Conservation (phyloP, 2,113 vertebrate species). For the Aythya baeri region DNA sequence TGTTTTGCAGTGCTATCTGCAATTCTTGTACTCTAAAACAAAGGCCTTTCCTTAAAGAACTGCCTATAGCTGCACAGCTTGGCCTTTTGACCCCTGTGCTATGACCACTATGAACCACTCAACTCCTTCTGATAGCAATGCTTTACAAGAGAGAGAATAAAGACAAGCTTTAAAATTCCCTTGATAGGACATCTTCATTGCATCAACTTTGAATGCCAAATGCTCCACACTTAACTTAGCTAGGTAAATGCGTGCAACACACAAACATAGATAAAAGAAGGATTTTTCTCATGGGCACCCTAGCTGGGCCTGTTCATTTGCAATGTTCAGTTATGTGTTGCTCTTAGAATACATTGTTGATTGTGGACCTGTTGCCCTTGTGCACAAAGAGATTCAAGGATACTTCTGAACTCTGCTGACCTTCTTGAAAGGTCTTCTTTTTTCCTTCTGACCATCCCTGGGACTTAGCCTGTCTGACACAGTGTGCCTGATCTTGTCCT, state of each 20-base stretch:
- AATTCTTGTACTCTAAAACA: not conserved
- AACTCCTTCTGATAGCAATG: not conserved
- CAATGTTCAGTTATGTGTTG: not conserved
- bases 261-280: not conserved
- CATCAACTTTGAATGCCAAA: not conserved
- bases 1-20: not conserved
- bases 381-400: fast-evolving
- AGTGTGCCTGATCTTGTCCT: not conserved
- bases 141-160: not conserved
- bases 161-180: not conserved
- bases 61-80: not conserved
- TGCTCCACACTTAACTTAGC: not conserved
- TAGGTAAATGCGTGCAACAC: not conserved
- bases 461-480: not conserved
- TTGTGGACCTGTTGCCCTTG: not conserved
- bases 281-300: not conserved
- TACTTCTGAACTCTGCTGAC: not conserved
- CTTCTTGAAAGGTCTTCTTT: not conserved
- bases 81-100: not conserved
- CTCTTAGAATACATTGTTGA: not conserved
- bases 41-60: not conserved
- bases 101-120: not conserved
- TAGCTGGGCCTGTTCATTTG: not conserved
- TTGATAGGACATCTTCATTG: not conserved
- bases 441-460: not conserved